Conservation (phyloP, 2,797 vertebrate species). For the Podarcis lilfordi region DNA sequence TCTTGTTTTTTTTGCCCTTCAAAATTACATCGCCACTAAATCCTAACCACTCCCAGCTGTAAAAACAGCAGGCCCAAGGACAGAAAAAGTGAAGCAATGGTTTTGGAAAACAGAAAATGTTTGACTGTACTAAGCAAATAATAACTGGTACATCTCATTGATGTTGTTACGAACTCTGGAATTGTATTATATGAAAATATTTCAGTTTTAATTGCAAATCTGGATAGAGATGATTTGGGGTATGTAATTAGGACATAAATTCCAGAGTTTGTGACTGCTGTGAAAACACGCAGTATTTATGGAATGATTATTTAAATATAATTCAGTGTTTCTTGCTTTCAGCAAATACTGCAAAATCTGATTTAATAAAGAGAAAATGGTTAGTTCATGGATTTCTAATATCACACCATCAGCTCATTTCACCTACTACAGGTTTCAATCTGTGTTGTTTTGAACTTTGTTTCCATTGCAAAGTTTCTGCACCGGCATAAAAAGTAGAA, state of each 20-base stretch:
- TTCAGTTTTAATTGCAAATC: slow-evolving; percentile 77
- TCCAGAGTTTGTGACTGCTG: slow-evolving; percentile 70
- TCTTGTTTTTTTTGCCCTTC: slow-evolving; percentile 24
- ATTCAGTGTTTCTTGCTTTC: slow-evolving; percentile 71
- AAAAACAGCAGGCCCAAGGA: slow-evolving; percentile 59
- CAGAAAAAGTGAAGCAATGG: slow-evolving; percentile 64
- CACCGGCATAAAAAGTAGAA: slow-evolving; percentile 41
- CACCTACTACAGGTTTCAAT: slow-evolving; percentile 28
- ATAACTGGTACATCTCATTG: slow-evolving; percentile 66
- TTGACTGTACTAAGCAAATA: slow-evolving; percentile 66
- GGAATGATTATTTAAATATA: slow-evolving; percentile 74
- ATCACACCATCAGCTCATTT: slow-evolving; percentile 45
- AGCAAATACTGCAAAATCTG: slow-evolving; percentile 69
- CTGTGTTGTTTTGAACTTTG: slow-evolving; percentile 33
- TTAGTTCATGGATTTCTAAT: slow-evolving; percentile 53
- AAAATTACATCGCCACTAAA: slow-evolving; percentile 28
- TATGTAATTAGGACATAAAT: slow-evolving; percentile 75
- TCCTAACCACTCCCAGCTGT: slow-evolving; percentile 59
- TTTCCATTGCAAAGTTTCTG: slow-evolving; percentile 49
- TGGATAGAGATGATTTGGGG: slow-evolving; percentile 72
- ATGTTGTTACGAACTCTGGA: slow-evolving; percentile 68
- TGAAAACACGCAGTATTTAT: slow-evolving; percentile 75
- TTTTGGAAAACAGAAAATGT: slow-evolving; percentile 69
- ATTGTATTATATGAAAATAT: slow-evolving; percentile 75
- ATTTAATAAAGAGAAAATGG: slow-evolving; percentile 73